These are phyloP conservation scores for Diacarnus erythraeanus DNA, from an alignment of 37 sponge, comb jelly and placozoan species.

Conservation along the genomic window DNA sequence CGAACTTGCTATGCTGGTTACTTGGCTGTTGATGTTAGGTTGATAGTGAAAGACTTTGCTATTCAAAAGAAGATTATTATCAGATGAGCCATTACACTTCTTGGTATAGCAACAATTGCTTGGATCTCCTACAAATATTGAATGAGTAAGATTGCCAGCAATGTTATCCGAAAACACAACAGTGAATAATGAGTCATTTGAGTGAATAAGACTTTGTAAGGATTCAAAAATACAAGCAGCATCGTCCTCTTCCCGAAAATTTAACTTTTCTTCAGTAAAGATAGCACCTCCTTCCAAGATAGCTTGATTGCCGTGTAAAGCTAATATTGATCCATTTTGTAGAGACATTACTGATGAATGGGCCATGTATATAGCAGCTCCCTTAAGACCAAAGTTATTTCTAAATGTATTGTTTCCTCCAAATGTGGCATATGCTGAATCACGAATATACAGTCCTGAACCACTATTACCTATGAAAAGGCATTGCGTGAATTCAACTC, in stretches of 20 bases:
- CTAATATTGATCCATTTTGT: neutral
- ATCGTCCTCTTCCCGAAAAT: neutral
- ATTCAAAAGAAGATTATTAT: neutral
- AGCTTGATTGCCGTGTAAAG: neutral
- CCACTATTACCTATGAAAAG: neutral
- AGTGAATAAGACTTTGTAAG: neutral
- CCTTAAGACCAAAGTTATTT: neutral
- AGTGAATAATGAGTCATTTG: neutral
- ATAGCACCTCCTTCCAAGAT: neutral
- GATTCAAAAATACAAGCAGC: neutral
- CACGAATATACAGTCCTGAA: neutral
- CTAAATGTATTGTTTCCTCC: neutral
- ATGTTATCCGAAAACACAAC: neutral
- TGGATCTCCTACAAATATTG: neutral
- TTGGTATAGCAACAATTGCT: neutral
- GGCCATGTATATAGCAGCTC: neutral
- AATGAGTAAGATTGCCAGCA: neutral
- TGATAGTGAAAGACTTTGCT: neutral
- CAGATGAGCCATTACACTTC: neutral
- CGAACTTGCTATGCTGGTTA: neutral
- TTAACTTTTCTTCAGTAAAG: no score
- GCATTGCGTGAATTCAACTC: neutral
- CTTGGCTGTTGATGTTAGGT: neutral
- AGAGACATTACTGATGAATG: neutral
- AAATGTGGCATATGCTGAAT: constrained; percentile 11